Evolutionary conservation across 1,140 invertebrate genomes (phyloP).

Genomic region (Tyrophagus putrescentiae): DNA sequence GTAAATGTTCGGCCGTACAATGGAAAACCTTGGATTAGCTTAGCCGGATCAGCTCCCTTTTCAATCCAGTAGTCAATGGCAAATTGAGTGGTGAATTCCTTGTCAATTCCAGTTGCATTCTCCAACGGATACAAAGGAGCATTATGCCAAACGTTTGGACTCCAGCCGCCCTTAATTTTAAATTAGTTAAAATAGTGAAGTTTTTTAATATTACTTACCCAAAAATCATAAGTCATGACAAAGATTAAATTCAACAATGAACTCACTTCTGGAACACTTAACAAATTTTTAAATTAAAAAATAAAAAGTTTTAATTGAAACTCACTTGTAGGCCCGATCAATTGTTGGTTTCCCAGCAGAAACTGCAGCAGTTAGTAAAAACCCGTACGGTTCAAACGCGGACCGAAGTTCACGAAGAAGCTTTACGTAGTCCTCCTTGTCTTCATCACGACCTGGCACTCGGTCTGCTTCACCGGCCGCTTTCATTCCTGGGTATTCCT

Average conservation of each 20-base stretch:
- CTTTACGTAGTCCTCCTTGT: conserved; percentile 13
- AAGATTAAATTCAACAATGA: conserved; percentile 61
- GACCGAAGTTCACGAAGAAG: conserved; percentile 11
- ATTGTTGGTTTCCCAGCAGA: conserved; percentile 41
- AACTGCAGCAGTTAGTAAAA: conserved; percentile 42
- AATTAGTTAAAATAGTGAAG: no score
- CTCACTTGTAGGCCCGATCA: conserved; percentile 59
- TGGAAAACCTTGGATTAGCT: conserved; percentile 50
- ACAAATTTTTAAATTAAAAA: no score
- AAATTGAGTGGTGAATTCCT: conserved; percentile 10
- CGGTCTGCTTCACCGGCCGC: conserved; percentile 1
- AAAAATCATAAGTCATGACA: conserved; percentile 75
- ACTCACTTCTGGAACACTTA: conserved; percentile 47
- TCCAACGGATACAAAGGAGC: conserved; percentile 32
- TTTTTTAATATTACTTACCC: no score
- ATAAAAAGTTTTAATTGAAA: no score
- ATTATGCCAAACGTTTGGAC: conserved; percentile 40
- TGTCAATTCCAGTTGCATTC: not conserved
- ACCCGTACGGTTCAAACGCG: conserved; percentile 36
- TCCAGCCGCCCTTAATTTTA: conserved; percentile 78
- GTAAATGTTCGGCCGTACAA: conserved; percentile 51
- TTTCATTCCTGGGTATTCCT: conserved; percentile 16
- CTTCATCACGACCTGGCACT: conserved; percentile 1
- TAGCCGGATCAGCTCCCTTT: conserved; percentile 57
- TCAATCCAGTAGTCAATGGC: conserved; percentile 41